phyloP scores from a whole-genome alignment of 2,797 vertebrate genomes.

The Sparus aurata region DNA sequence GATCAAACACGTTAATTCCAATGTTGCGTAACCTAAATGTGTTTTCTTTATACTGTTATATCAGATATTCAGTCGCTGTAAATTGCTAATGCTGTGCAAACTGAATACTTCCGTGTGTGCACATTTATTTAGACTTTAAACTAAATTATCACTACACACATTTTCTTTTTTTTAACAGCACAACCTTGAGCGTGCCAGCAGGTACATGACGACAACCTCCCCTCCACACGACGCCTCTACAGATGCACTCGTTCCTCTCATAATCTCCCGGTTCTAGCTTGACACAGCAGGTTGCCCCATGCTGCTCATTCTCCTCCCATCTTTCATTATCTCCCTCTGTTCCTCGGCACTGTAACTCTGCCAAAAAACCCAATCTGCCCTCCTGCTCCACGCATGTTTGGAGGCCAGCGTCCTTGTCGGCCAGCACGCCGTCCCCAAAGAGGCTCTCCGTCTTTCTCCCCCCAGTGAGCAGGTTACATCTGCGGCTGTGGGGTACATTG shows the following conservation, averaged over 20 bases:
- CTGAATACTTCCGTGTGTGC: neutral
- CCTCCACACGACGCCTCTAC: neutral
- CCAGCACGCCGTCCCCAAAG: conserved; percentile 49
- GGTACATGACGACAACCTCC: neutral
- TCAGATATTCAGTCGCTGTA: neutral
- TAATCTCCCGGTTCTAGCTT: conserved; percentile 11
- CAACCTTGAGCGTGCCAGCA: neutral
- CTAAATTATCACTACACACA: neutral
- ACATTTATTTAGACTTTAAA: neutral
- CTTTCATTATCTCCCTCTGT: conserved; percentile 60
- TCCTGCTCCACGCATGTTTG: conserved; percentile 37
- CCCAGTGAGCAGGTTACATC: conserved; percentile 31
- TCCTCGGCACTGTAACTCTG: conserved; percentile 46
- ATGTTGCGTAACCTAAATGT: neutral
- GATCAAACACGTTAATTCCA: neutral
- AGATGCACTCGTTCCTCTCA: conserved; percentile 12
- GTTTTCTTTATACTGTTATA: neutral
- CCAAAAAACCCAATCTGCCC: conserved; percentile 58
- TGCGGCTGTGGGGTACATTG: conserved; percentile 23
- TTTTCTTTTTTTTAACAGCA: neutral
- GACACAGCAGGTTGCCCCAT: conserved; percentile 62
- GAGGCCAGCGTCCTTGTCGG: conserved; percentile 44
- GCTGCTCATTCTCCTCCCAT: conserved; percentile 69
- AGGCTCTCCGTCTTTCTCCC: conserved; percentile 33
- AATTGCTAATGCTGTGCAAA: neutral